Evolutionary conservation across 2,113 vertebrate genomes (phyloP), one percentile per base, ranked within the genome.

Genomic region (Merops nubicus): DNA sequence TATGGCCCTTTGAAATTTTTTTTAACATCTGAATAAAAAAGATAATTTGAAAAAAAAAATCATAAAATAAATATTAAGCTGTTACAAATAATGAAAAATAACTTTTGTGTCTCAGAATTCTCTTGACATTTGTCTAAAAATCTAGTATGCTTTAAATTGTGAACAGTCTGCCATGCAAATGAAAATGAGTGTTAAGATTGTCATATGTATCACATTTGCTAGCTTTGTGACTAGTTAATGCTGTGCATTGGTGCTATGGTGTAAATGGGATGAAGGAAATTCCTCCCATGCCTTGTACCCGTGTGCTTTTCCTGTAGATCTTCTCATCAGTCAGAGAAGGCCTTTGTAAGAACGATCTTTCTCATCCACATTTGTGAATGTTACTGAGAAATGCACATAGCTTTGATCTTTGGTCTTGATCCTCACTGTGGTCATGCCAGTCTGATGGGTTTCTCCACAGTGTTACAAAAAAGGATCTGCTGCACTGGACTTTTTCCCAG

Each of bases 51-150:
- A n/a, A n/a, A n/a, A 17, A 23, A 80, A 83, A 48, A 31, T 0
- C 0, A 31, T 8, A 62, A 36, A 4, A 60, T 53, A 68, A 50
- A 63, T 68, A 72, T 64, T 88, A 68, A 87, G 42, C 2, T 8
- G 26, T 75, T 64, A 65, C 54, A 79, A 83, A 59, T 57, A 57
- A 82, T 85, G 3, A 89, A 91, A 88, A 89, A 80, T 33, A 38
- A 34, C 4, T 50, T 31, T 82, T 62, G 6, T 17, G 6, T 26
- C 25, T 70, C 47, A 62, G 14, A 76, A 67, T 69, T 74, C 15
- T 83, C 4, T 81, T 83, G 40, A 62, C 31, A 28, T 69, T 80
- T 4, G 72, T 89, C 15, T 51, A 62, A 85, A 90, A 45, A 76
- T 73, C 28, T 72, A 67, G 5, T 48, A 51, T 3, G 2, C 8